phyloP scores from a whole-genome alignment of 1,140 invertebrate species.

The Drosophila albomicans region DNA sequence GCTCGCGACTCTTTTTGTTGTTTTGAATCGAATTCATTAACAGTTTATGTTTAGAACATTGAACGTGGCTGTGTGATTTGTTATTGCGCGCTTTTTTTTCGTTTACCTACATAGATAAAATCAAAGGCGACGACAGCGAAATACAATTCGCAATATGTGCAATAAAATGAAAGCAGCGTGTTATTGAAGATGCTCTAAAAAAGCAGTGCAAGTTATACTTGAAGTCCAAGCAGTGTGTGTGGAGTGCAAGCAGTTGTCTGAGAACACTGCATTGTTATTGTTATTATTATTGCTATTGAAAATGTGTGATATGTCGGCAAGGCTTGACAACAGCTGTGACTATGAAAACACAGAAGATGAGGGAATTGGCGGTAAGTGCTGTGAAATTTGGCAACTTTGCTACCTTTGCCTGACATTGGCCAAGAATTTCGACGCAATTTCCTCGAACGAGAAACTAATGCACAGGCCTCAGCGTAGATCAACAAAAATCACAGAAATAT shows the following conservation, averaged over 20 bases:
- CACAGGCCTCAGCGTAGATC: slow-evolving; percentile 31
- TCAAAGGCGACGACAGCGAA: slow-evolving; percentile 20
- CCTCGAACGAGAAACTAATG: slow-evolving; percentile 13
- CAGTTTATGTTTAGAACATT: slow-evolving; percentile 77
- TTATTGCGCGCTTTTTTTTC: slow-evolving; percentile 20
- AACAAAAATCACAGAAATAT: slow-evolving; percentile 30
- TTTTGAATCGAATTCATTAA: slow-evolving; percentile 72
- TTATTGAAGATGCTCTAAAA: slow-evolving; percentile 1
- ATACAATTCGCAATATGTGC: slow-evolving; percentile 20
- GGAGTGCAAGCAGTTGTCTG: slow-evolving; percentile 9
- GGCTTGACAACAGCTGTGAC: slow-evolving; percentile 38
- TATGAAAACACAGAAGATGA: slow-evolving; percentile 61
- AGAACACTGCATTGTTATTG: slow-evolving; percentile 4
- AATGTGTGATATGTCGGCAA: slow-evolving; percentile 32
- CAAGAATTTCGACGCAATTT: slow-evolving; percentile 44
- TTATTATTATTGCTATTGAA: slow-evolving; percentile 15
- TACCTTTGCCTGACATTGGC: slow-evolving; percentile 7
- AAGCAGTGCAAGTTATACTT: slow-evolving; percentile 17
- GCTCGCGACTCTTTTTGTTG: slow-evolving; percentile 56
- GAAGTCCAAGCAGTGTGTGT: slow-evolving; percentile 17
- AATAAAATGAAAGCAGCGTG: slow-evolving; percentile 2
- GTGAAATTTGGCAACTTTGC: slow-evolving; percentile 10
- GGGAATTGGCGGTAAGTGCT: slow-evolving; percentile 71
- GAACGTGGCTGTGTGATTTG: slow-evolving; percentile 23
- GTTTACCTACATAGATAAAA: slow-evolving; percentile 28